Evolutionary conservation across 2,797 vertebrate genomes (phyloP).

Genomic region (Sternotherus odoratus): DNA sequence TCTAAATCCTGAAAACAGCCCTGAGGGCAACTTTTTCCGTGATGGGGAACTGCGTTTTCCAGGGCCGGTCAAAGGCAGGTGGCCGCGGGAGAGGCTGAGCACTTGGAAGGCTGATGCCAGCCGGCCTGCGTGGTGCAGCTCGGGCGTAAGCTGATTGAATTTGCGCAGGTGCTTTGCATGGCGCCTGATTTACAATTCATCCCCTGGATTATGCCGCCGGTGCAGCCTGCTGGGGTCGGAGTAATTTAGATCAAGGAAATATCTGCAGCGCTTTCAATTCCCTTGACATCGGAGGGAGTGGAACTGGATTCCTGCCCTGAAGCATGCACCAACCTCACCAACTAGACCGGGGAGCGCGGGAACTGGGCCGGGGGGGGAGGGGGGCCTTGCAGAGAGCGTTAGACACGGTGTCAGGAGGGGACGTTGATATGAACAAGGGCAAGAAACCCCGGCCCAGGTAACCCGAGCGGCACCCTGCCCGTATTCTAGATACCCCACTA

Average conservation of each 20-base stretch:
- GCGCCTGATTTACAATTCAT: slow-evolving; percentile 71
- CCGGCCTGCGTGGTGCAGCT: not conserved
- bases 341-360: not conserved
- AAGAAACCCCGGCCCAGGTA: not conserved
- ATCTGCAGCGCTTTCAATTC: slow-evolving; percentile 64
- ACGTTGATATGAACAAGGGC: not conserved
- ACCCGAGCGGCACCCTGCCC: no score
- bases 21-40: not conserved
- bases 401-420: not conserved
- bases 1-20: not conserved
- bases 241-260: slow-evolving; percentile 69
- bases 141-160: slow-evolving; percentile 60
- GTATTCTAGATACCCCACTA: not conserved
- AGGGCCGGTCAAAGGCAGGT: not conserved
- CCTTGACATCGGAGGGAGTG: slow-evolving; percentile 34
- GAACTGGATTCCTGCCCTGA: slow-evolving; percentile 56
- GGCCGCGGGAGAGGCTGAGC: not conserved
- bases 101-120: not conserved
- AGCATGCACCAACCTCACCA: not conserved
- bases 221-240: slow-evolving; percentile 56
- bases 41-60: not conserved
- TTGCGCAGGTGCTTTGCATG: slow-evolving; percentile 58
- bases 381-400: not conserved
- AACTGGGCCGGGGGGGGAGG: not conserved
- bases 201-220: slow-evolving; percentile 49